Conservation (phyloP, 2,797 vertebrate genomes). For the Eutrigla gurnardus region DNA sequence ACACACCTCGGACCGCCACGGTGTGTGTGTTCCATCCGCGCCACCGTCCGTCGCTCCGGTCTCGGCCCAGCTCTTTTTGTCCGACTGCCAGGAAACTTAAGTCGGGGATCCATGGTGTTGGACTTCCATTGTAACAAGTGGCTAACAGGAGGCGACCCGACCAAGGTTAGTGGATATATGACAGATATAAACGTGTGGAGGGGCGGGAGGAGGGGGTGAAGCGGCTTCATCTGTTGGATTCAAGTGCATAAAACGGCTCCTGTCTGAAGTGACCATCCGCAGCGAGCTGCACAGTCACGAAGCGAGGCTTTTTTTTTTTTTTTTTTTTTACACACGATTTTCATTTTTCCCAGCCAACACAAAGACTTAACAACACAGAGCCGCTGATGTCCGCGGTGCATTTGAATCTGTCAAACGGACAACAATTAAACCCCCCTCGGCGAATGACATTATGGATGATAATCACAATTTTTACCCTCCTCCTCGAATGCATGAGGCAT, state of each 20-base stretch:
- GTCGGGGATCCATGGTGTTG: conserved; percentile 62
- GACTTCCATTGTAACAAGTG: conserved; percentile 81
- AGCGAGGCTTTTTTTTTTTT: conserved; percentile 12
- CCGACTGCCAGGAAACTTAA: conserved; percentile 69
- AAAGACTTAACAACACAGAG: not conserved
- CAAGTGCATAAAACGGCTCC: not conserved
- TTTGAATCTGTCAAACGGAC: not conserved
- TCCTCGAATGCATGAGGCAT: conserved; percentile 7
- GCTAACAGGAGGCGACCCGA: conserved; percentile 74
- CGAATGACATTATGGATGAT: not conserved
- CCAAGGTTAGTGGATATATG: conserved; percentile 79
- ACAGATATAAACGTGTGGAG: not conserved
- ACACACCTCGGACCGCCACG: not conserved
- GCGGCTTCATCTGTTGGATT: not conserved
- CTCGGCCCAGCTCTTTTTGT: conserved; percentile 37
- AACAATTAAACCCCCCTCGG: not conserved
- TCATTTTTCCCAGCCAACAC: conserved; percentile 16
- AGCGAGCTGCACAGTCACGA: conserved; percentile 64
- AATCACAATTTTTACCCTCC: not conserved
- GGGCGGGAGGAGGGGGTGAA: no score
- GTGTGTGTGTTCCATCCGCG: not conserved
- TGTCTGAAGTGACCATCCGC: conserved; percentile 29
- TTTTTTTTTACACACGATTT: conserved; percentile 6
- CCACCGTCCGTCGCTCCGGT: conserved; percentile 3
- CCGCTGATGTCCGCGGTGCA: not conserved